Percentiles rank a stretch among this genome's conserved stretches.
These are phyloP conservation scores for Elephantulus edwardii DNA, from an alignment of 2,113 vertebrate genomes.

Conservation along the genomic window DNA sequence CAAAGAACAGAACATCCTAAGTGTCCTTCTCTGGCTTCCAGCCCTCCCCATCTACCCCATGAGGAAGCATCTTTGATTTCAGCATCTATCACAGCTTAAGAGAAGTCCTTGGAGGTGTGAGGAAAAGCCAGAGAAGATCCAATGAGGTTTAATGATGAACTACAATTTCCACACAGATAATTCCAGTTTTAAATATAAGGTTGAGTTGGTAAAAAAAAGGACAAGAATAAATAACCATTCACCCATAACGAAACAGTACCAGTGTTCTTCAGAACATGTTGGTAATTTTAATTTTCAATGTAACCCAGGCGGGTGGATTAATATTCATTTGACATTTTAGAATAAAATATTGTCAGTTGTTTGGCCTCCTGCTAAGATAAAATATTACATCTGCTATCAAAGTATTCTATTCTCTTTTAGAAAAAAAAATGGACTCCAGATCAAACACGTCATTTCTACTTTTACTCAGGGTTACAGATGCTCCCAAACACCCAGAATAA, in stretches of 20 bases:
- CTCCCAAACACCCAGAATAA: background rate
- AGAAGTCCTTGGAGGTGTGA: background rate
- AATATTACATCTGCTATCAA: background rate
- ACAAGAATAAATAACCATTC: background rate
- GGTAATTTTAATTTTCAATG: slow-evolving; percentile 30
- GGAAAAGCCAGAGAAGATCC: background rate
- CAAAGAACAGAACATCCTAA: background rate
- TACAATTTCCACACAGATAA: background rate
- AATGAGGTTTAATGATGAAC: background rate
- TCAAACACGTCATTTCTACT: background rate
- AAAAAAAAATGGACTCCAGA: slow-evolving; percentile 14
- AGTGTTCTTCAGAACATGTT: background rate
- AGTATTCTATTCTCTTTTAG: background rate
- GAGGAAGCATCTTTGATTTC: background rate
- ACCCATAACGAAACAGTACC: background rate
- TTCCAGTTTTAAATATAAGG: slow-evolving; percentile 21
- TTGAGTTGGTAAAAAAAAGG: background rate
- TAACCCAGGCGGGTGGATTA: slow-evolving; percentile 5
- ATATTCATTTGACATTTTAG: slow-evolving; percentile 35
- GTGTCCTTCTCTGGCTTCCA: background rate
- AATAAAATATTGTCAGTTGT: slow-evolving; percentile 55
- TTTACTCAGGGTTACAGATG: background rate
- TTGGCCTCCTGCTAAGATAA: background rate
- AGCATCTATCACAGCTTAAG: background rate
- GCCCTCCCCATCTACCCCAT: background rate